These are phyloP conservation scores for Setophaga kirtlandii DNA, from an alignment of 2,113 vertebrate genomes.

Conservation along the genomic window DNA sequence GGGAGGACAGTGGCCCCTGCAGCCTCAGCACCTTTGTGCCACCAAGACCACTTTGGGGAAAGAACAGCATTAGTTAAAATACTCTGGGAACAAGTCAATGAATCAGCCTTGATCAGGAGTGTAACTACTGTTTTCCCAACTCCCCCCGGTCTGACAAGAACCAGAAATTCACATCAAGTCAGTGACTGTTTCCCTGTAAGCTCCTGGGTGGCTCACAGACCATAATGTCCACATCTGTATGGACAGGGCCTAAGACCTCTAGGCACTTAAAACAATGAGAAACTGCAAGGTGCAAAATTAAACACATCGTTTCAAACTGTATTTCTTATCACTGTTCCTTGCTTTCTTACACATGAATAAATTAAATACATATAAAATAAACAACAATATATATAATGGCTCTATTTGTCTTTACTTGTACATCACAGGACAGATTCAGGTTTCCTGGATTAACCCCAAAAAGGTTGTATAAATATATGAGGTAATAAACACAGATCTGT, in stretches of 20 bases:
- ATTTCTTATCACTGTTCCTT: neutral
- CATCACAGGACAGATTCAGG: neutral
- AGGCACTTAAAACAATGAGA: neutral
- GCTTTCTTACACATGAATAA: neutral
- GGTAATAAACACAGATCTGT: neutral
- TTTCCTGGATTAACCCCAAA: neutral
- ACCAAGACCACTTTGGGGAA: neutral
- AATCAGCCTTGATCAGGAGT: neutral
- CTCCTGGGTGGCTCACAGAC: neutral
- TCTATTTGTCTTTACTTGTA: neutral
- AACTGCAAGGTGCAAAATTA: neutral
- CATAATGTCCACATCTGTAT: neutral
- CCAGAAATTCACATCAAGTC: neutral
- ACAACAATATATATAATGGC: neutral
- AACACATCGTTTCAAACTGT: neutral
- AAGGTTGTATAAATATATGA: neutral
- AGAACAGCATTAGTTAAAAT: neutral
- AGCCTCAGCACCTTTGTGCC: neutral
- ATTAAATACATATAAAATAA: neutral
- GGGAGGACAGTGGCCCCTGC: neutral
- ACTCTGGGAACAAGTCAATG: neutral
- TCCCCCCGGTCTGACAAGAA: neutral
- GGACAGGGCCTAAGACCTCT: neutral
- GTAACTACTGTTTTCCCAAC: neutral
- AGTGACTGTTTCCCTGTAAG: neutral